These are phyloP conservation scores for Phoeniculus purpureus DNA, from an alignment of 2,797 vertebrate species.

Conservation along the genomic window DNA sequence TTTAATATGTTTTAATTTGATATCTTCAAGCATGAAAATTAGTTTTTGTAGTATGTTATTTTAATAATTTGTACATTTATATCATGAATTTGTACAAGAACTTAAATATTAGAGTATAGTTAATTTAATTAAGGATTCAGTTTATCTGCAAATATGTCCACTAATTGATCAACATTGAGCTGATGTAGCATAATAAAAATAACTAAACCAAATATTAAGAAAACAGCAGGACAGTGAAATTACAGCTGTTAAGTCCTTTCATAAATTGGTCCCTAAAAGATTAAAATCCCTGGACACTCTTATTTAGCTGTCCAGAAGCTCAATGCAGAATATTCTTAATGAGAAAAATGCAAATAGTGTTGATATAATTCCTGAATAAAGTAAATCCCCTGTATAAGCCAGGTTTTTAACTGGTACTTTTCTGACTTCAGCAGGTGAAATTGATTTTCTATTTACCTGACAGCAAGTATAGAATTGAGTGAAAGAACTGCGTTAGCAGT, in stretches of 20 bases:
- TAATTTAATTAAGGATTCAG: slow-evolving; percentile 59
- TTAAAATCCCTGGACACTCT: slow-evolving; percentile 1
- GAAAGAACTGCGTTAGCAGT: not conserved
- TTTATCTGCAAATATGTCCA: slow-evolving; percentile 36
- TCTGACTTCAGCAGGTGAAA: not conserved
- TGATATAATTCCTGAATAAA: slow-evolving; percentile 2
- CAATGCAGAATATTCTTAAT: not conserved
- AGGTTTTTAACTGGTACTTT: not conserved
- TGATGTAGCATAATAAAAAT: slow-evolving; percentile 60
- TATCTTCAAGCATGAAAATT: not conserved
- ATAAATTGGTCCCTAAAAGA: slow-evolving; percentile 17
- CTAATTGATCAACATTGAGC: slow-evolving; percentile 43
- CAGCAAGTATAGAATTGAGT: not conserved
- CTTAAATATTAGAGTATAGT: slow-evolving; percentile 57
- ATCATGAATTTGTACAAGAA: slow-evolving; percentile 41
- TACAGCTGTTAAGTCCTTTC: slow-evolving; percentile 34
- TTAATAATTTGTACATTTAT: not conserved
- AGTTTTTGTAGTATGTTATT: not conserved
- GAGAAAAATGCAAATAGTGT: slow-evolving; percentile 10
- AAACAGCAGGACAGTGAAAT: slow-evolving; percentile 39
- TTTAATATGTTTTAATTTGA: not conserved
- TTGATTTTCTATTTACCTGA: not conserved
- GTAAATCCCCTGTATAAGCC: not conserved
- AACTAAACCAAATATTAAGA: slow-evolving; percentile 46
- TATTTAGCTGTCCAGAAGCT: not conserved